Evolutionary conservation across 2,888 invertebrate species (phyloP).

Genomic region (Nudaria mundana): DNA sequence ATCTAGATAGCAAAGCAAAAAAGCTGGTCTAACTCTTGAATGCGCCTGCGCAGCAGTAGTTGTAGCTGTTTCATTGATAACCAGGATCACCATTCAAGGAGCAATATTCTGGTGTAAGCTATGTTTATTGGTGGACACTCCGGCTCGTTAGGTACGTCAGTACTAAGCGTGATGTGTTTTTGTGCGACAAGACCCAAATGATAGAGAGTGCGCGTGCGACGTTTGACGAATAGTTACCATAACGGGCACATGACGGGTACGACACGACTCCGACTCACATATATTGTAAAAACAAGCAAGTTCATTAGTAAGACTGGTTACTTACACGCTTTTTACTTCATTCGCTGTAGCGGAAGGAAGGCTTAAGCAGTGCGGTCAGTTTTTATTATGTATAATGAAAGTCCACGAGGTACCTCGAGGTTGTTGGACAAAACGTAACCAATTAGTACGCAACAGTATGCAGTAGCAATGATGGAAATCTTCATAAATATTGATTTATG

Average conservation of each 20-base stretch:
- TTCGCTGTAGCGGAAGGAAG: neutral
- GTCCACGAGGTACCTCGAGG: too few relatives aligned
- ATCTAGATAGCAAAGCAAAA: too few relatives aligned
- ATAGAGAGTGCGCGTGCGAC: constrained; percentile 11
- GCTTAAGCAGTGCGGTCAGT: neutral
- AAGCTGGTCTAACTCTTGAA: too few relatives aligned
- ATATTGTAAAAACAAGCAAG: constrained; percentile 7
- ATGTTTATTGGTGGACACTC: neutral
- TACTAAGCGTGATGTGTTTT: constrained; percentile 23
- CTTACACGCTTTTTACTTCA: neutral
- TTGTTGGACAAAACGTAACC: too few relatives aligned
- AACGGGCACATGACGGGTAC: constrained; percentile 28
- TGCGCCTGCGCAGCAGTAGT: too few relatives aligned
- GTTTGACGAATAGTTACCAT: constrained; percentile 10
- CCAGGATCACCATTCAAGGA: neutral
- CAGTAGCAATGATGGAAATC: too few relatives aligned
- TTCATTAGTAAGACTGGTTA: constrained; percentile 4
- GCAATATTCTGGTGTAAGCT: neutral
- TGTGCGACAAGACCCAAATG: constrained; percentile 13
- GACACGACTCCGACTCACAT: constrained; percentile 3
- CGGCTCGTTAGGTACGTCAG: constrained; percentile 21
- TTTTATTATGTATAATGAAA: neutral
- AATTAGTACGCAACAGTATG: too few relatives aligned
- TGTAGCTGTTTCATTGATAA: neutral
- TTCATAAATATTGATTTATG: too few relatives aligned